These are phyloP conservation scores for Tautogolabrus adspersus DNA, from an alignment of 2,113 vertebrate genomes.

Conservation along the genomic window DNA sequence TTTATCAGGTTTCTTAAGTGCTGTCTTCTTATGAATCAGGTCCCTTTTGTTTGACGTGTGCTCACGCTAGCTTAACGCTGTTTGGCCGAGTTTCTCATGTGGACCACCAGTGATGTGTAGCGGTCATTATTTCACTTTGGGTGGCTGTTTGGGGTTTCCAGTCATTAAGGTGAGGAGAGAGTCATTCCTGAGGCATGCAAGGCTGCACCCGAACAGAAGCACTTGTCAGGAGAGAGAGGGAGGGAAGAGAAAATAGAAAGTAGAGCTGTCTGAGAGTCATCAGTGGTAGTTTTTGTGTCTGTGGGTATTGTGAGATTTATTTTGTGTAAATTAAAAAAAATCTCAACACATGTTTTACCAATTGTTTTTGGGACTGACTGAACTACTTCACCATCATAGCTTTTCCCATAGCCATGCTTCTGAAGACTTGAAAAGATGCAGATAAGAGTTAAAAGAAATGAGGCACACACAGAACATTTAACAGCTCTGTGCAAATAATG, in stretches of 20 bases:
- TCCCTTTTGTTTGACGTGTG: constrained; percentile 16
- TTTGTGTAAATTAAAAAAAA: too few relatives aligned
- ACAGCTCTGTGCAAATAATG: background rate
- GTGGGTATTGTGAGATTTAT: background rate
- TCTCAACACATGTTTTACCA: too few relatives aligned
- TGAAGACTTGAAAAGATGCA: background rate
- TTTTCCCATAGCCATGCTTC: background rate
- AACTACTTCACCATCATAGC: background rate
- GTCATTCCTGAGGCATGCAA: constrained; percentile 26
- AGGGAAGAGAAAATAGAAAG: constrained; percentile 22
- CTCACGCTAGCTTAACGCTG: background rate
- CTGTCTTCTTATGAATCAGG: constrained; percentile 10
- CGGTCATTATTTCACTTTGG: constrained; percentile 18
- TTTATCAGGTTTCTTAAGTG: constrained; percentile 23
- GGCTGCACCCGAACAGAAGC: constrained; percentile 30
- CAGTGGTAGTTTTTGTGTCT: background rate
- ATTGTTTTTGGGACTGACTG: too few relatives aligned
- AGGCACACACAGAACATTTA: background rate
- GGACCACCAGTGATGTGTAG: constrained; percentile 21
- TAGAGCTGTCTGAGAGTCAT: constrained; percentile 17
- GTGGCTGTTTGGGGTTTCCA: constrained; percentile 24
- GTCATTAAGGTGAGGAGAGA: constrained; percentile 32
- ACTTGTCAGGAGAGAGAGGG: constrained; percentile 22
- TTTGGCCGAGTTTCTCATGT: background rate
- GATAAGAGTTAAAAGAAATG: background rate